Base-by-base conservation (phyloP, 2,113 vertebrate species). In the Anhinga anhinga region DNA sequence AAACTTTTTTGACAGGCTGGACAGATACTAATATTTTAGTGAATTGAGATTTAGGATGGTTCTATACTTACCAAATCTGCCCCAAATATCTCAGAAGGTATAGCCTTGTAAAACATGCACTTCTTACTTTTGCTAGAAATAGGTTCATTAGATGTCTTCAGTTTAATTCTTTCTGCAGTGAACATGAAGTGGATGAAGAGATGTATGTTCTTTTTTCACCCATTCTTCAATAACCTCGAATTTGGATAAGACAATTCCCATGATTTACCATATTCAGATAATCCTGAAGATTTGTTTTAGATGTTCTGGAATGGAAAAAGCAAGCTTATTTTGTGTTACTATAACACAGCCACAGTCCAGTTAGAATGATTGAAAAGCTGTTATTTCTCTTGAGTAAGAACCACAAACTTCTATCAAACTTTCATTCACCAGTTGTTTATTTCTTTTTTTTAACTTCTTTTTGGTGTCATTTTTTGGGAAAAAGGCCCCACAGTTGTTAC, bases 401-500 rank as follows among this genome's bases (percentile, higher is more conserved):
- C 3, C 1, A 21, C 47, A 69, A 59, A 63, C 9, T 40, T 58
- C 45, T 15, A 65, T 70, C 25, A 62, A 38, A 67, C 20, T 91
- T 86, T 36, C 6, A 58, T 76, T 72, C 21, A 45, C 10, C 5
- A 16, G 12, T n/a, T 66, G 10, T 59, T 50, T 63, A 7, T 58
- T 34, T 30, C 44, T 23, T 56, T 70, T 42, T 67, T 74, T 30
- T 5, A 15, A n/a, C 4, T 23, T 49, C 13, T 63, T 73, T 55
- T 66, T 52, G 2, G 7, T 61, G 23, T 66, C 16, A 55, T 4
- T 26, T 65, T 50, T 72, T 29, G n/a, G 36, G n/a, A n/a, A 80
- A 73, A 69, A 44, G 11, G 1, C 2, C 8, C 11, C 10, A 5
- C 8, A 45, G 4, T 70, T 62, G 7, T 65, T 80, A 21, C 0